Evolutionary conservation across 2,888 invertebrate genomes (phyloP), one percentile per base, ranked within the genome.

Genomic region (Malthinus seriepunctatus): DNA sequence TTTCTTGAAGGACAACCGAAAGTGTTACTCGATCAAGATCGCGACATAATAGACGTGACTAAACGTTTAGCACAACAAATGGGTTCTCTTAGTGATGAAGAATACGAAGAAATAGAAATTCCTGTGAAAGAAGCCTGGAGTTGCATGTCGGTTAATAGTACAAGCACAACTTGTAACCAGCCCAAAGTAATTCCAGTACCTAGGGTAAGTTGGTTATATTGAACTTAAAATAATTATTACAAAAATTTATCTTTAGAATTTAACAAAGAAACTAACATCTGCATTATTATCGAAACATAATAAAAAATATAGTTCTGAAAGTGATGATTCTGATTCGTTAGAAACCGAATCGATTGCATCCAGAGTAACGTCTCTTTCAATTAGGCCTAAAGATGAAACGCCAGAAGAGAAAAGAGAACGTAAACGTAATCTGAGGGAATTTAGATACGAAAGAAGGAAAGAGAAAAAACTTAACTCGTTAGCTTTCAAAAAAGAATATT

Each of bases 121-220:
- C 83, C 86, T 31, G 83, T 86, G 51, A 84, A 86, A 65, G 84
- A 86, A 63, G 88, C 87, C 75, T 95, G 91, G 91, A 96, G 96
- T 71, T n/a, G n/a, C n/a, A 91, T 96, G 80, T 92, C 92, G 54
- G 90, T 96, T 66, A 80, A 96, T 4, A 91, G 92, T 12, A 95
- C 93, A 0, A 93, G 93, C 76, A 95, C 95, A 6, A 82, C 91
- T 51, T 95, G 94, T 76, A 97, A 97, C 79, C 93, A 93, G 79
- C 97, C 97, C 0, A 93, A 91, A 75, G 70, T 94, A 14, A 95
- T 96, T 50, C 83, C 85, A 46, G 93, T 91, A 71, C 86, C 88
- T 0, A 85, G 83, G 77, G 88, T 87, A 73, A 70, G 72, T 60
- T 32, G 14, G 3, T 5, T 5, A 23, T 3, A n/a, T n/a, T n/a